Evolutionary conservation across 2,797 vertebrate species (phyloP), one percentile per base, ranked within the genome.

Genomic region (Urophycis tenuis): DNA sequence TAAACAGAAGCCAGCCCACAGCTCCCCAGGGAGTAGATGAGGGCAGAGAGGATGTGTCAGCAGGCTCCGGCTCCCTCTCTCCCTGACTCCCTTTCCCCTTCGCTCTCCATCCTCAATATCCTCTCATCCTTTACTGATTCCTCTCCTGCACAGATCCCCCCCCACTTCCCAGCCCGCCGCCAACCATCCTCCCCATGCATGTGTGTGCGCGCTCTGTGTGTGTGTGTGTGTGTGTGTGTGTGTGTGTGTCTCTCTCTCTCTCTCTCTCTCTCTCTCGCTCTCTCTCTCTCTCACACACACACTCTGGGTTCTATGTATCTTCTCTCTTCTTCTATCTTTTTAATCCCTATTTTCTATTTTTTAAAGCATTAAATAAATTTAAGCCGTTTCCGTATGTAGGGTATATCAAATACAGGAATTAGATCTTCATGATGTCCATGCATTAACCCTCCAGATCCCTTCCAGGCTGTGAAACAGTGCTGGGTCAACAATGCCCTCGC

Each of bases 401-500:
- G 36, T 10, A 39, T 39, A 39, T 39, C 12, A 39, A 39, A 39
- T 39, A 39, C 36, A 39, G 36, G 36, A 39, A 39, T 39, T 6
- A 39, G 12, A 39, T 39, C 12, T 39, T 39, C 36, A 11, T 12
- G 33, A 39, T n/a, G 36, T 39, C 36, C 36, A 39, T 12, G 14
- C 1, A 39, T 11, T 39, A n/a, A n/a, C n/a, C 36, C 36, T 3
- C 60, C 73, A 72, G 11, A 6, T 78, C 67, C 77, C 41, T 19
- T 19, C 30, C 67, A 75, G 78, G 80, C 81, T 75, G 31, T 84
- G 77, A 79, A 72, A 49, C 71, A 53, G 74, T 86, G 78, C 82
- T 85, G 79, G 85, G 77, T 53, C 45, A 22, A 53, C 45, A 53
- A 53, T 19, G 15, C 2, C 45, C 17, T 5, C 17, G 83, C 82